Evolutionary conservation across 2,888 invertebrate genomes (phyloP), one percentile per base, ranked within the genome.

Genomic region (Drosophila falleni): DNA sequence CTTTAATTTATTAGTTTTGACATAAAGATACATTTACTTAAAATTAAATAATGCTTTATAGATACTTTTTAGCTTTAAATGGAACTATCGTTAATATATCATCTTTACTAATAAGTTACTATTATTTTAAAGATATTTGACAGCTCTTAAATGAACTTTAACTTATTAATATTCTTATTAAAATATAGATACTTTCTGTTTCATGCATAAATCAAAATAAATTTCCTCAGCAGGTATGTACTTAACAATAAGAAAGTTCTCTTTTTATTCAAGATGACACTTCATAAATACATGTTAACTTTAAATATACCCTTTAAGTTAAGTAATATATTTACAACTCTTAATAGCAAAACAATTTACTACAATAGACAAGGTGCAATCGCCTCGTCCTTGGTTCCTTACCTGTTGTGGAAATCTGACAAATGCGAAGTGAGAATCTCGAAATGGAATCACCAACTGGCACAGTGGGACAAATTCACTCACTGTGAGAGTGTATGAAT

Each of bases 401-500:
- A 87, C 81, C 89, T 89, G 85, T 84, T 76, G 56, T 71, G 64
- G 35, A 81, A 84, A 70, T 78, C 33, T 16, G 41, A 41, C 61
- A 62, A 63, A 42, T 47, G 60, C 39, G 23, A 76, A 72, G 63
- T 59, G 60, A 62, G 37, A 56, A 56, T 51, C 31, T 60, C 29
- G 26, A 58, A 56, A 39, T 33, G 26, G 35, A 42, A 44, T 26
- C 35, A 31, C 53, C 51, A 82, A 29, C 50, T 65, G 68, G 49
- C 87, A 70, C 89, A 87, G 89, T 75, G 71, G 82, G 89, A 68
- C 46, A 74, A 65, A 81, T 65, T 79, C 89, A 81, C 84, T 89
- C 89, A 89, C 86, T 72, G 89, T 56, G 83, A 42, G 23, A 42
- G 3, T 23, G 23, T 23, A 8, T 4, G 16, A 1, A 10, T 29